Conservation (phyloP, 2,888 invertebrate genomes). For the Agriotes lineatus region DNA sequence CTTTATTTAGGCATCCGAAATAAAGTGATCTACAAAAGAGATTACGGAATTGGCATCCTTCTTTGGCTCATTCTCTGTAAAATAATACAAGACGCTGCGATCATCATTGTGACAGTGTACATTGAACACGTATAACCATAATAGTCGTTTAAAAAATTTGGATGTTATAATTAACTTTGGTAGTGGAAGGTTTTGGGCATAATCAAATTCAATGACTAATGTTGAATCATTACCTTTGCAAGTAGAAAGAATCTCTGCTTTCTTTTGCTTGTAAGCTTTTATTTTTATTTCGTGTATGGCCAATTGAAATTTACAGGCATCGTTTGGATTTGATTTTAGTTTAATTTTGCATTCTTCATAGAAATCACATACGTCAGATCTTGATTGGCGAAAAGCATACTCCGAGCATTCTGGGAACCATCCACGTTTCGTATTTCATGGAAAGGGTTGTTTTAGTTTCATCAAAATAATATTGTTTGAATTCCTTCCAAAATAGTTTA, state of each 20-base stretch:
- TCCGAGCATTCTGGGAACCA: not conserved
- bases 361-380: slow-evolving; percentile 8
- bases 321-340: too few species aligned
- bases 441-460: not conserved
- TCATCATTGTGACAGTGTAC: too few species aligned
- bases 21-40: slow-evolving; percentile 5
- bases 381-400: slow-evolving; percentile 1
- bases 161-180: too few species aligned
- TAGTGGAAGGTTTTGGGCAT: too few species aligned
- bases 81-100: too few species aligned
- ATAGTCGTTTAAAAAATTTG: too few species aligned
- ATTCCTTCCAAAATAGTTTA: not conserved
- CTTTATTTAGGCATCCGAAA: not conserved
- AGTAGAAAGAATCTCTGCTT: not conserved
- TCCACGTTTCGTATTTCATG: slow-evolving; percentile 3
- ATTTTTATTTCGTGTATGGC: not conserved
- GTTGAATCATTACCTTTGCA: not conserved
- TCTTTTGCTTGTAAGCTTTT: not conserved
- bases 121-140: too few species aligned
- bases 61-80: slow-evolving; percentile 9
- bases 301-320: not conserved
- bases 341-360: not conserved
- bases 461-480: slow-evolving; percentile 6
- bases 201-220: too few species aligned
- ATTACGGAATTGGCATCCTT: slow-evolving; percentile 16